Evolutionary conservation across 2,888 invertebrate genomes (phyloP).

Genomic region (Ischnus inquisitorius): DNA sequence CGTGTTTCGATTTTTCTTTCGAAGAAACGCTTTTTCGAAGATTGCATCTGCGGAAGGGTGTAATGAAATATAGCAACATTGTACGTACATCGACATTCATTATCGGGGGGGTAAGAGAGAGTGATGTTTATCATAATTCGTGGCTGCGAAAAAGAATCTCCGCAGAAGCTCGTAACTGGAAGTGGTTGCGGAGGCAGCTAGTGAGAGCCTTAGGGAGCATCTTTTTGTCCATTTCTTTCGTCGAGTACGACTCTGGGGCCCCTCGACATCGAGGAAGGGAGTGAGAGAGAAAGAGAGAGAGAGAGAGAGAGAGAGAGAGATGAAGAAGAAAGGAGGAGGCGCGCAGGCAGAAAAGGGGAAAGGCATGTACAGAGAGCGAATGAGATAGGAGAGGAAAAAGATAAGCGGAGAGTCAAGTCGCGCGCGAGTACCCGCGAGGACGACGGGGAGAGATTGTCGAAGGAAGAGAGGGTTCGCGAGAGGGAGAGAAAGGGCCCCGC

Average conservation of each 20-base stretch:
- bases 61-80: too few relatives aligned
- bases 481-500: conserved; percentile 63
- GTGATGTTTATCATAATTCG: too few relatives aligned
- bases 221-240: conserved; percentile 5
- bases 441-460: conserved; percentile 57
- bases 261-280: neutral
- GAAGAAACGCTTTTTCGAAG: neutral
- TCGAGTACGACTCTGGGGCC: neutral
- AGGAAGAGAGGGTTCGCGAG: conserved; percentile 50
- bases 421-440: conserved; percentile 72
- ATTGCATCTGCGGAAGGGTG: neutral
- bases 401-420: conserved; percentile 66
- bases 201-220: too few relatives aligned
- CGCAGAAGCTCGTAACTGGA: too few relatives aligned
- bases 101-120: too few relatives aligned
- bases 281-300: conserved; percentile 20
- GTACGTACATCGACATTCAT: too few relatives aligned
- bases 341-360: neutral
- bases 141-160: too few relatives aligned
- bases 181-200: too few relatives aligned
- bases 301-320: neutral
- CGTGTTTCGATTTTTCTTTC: neutral
- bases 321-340: conserved; percentile 21
- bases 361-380: neutral
- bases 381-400: conserved; percentile 26